phyloP scores from a whole-genome alignment of 92 coral and sea anemone genomes.

The Galaxea fascicularis region DNA sequence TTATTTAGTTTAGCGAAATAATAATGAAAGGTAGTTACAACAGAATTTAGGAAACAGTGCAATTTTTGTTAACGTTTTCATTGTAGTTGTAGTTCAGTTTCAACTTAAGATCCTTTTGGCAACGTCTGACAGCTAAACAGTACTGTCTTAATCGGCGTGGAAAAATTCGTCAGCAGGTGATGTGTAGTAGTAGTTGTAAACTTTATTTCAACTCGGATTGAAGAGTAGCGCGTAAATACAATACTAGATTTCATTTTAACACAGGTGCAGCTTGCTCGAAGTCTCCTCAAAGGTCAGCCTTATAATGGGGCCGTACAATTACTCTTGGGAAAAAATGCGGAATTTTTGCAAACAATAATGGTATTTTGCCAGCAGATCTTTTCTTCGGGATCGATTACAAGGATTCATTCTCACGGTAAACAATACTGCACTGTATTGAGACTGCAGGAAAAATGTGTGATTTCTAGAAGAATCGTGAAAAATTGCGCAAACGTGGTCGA shows the following conservation, averaged over 20 bases:
- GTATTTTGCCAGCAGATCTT: constrained; percentile 25
- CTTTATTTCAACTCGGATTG: no score
- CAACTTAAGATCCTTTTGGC: no score
- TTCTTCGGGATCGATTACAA: constrained; percentile 47
- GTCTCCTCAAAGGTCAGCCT: neutral
- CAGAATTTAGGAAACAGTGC: no score
- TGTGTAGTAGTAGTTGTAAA: no score
- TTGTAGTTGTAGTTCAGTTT: no score
- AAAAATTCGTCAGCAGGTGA: no score
- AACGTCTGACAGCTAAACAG: neutral
- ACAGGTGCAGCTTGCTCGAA: neutral
- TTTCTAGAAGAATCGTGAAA: neutral
- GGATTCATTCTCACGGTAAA: constrained; percentile 10
- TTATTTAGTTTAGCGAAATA: no score
- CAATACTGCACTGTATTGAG: constrained; percentile 24
- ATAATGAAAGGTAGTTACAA: no score
- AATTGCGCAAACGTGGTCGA: neutral
- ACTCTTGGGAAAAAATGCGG: constrained; percentile 5
- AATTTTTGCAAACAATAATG: constrained; percentile 25
- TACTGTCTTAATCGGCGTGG: neutral
- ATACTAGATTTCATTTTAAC: neutral
- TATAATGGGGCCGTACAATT: no score
- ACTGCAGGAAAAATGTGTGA: neutral
- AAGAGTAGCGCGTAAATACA: no score
- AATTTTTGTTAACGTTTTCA: no score